Evolutionary conservation across 1,140 invertebrate species (phyloP).

Genomic region (Pentalonia nigronervosa): DNA sequence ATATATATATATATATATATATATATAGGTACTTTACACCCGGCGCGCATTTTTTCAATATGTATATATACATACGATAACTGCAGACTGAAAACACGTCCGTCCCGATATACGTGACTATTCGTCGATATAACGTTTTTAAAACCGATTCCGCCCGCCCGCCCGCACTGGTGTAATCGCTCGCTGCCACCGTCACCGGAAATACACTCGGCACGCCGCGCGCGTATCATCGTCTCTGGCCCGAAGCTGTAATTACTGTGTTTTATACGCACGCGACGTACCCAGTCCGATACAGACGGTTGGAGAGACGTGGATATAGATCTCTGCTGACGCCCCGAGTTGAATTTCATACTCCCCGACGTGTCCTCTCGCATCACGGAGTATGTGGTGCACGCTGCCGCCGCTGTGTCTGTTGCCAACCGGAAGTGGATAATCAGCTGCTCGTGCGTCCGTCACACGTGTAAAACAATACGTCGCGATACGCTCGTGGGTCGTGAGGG

Average conservation of each 20-base stretch:
- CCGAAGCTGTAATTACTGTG: background rate
- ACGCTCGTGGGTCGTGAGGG: too few species aligned
- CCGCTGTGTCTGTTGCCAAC: background rate
- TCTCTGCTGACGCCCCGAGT: background rate
- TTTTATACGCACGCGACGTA: background rate
- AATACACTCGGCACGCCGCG: background rate
- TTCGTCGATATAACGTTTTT: background rate
- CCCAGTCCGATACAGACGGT: background rate
- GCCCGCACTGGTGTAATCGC: background rate
- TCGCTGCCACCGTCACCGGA: background rate
- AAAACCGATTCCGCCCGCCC: background rate
- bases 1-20: background rate
- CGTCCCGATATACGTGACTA: conserved; percentile 6
- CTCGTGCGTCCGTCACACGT: background rate
- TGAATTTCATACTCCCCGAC: background rate
- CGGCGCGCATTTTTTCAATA: background rate
- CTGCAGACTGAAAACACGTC: background rate
- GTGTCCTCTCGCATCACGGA: background rate
- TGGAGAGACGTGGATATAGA: too few species aligned
- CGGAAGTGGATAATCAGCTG: background rate
- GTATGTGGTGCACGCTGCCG: background rate
- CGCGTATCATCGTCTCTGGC: background rate
- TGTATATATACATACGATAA: background rate
- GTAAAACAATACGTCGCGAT: background rate
- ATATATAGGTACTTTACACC: background rate